These are phyloP conservation scores for Planococcus citri DNA, from an alignment of 1,140 invertebrate genomes.

Conservation along the genomic window DNA sequence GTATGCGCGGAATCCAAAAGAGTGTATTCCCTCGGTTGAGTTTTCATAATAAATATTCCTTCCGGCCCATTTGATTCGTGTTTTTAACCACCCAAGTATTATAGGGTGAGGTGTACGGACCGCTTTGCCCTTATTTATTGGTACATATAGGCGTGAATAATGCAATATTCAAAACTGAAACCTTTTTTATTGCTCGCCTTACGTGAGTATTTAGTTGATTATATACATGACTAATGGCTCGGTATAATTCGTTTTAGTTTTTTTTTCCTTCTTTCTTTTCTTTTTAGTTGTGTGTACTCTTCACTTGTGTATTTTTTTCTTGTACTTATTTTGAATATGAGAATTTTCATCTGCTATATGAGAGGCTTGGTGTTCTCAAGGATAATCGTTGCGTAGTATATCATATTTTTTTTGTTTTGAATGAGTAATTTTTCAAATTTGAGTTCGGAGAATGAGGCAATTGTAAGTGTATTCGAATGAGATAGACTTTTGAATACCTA, in stretches of 20 bases:
- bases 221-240: background rate
- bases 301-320: background rate
- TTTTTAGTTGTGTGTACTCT: background rate
- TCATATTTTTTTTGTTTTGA: no score
- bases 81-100: conserved; percentile 14
- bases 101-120: background rate
- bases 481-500: no score
- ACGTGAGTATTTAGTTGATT: background rate
- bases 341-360: no score
- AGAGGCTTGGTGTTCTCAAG: no score
- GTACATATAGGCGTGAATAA: conserved; percentile 16
- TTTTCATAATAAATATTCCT: conserved; percentile 3
- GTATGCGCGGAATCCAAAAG: no score
- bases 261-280: background rate
- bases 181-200: background rate
- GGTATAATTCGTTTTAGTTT: background rate
- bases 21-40: no score
- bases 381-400: no score
- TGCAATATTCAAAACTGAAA: conserved; percentile 1
- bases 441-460: no score
- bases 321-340: no score
- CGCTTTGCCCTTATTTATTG: conserved; percentile 17
- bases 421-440: no score
- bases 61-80: conserved; percentile 16
- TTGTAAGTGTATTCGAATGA: no score